Base-by-base conservation (phyloP, 1,140 invertebrate species). In the Rhizoglyphus robini region DNA sequence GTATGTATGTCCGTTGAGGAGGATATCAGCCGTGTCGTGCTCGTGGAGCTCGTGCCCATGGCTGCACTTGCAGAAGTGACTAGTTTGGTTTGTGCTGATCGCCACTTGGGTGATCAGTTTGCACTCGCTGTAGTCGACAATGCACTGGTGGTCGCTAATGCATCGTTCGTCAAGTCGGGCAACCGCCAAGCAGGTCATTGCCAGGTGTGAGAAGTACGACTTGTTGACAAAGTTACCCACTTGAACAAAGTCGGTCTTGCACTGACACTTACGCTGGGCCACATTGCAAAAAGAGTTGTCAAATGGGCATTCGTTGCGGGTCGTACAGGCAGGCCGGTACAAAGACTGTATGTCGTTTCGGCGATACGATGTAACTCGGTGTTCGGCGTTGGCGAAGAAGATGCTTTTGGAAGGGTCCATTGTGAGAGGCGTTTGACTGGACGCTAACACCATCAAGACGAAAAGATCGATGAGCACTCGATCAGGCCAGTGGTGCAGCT, bases 141-240 rank as follows among this genome's bases (percentile, higher is more conserved):
- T 5, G 41, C 63, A 64, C n/a, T 64, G 63, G 1, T 49, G 15
- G 18, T 49, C 30, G 41, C 63, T 64, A 13, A 27, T 15, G 29
- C 63, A 64, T 18, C 63, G 63, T 23, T 64, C 63, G 51, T 64
- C 47, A 1, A 64, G 3, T 57, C 31, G 18, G n/a, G 63, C 63
- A 1, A 5, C 31, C 18, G 11, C 25, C 18, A 64, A 27, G 25
- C 63, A 64, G 1, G 25, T 51, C 58, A 60, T 60, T 23, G 15
- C 38, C 15, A 32, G 27, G 29, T 60, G 32, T 20, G 29, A 23
- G 2, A 60, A 34, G n/a, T 60, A 60, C 29, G 58, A 60, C 13
- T 29, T 13, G 27, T 60, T 60, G 3, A 60, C 58, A 27, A 60
- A 60, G 23, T 27, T 60, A 20, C 27, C 32, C 2, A 60, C 58